Evolutionary conservation across 2,113 vertebrate genomes (phyloP).

Genomic region (Carassius carassius): DNA sequence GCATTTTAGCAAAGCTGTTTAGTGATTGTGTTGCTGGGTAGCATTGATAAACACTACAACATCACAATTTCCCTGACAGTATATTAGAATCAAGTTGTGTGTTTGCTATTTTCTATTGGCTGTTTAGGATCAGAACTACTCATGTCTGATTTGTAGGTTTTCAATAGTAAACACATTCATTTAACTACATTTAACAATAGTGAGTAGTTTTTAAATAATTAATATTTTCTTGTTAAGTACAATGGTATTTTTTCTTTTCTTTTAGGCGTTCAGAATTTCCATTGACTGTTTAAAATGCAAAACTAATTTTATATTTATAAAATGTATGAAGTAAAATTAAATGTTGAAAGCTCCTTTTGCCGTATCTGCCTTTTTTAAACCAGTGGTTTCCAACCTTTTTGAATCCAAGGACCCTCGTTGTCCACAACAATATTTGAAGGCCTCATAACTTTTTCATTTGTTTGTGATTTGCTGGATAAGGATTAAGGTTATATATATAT

Average conservation of each 20-base stretch:
- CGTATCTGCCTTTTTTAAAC: no score
- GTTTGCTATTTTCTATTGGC: not conserved
- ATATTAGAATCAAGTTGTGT: not conserved
- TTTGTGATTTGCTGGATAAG: not conserved
- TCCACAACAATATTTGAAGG: not conserved
- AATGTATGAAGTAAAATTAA: not conserved
- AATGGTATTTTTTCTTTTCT: no score
- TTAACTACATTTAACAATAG: not conserved
- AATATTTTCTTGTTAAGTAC: no score
- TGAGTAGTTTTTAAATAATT: no score
- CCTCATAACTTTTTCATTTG: not conserved
- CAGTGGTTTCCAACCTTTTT: not conserved
- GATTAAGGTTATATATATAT: no score
- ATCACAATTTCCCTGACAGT: not conserved
- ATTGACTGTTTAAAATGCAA: not conserved
- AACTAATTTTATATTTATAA: not conserved
- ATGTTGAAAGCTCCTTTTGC: not conserved
- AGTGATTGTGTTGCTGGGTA: not conserved
- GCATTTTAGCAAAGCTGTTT: constrained; percentile 1
- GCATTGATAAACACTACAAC: not conserved
- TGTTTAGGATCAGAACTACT: not conserved
- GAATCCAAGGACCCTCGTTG: not conserved
- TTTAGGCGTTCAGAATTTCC: not conserved
- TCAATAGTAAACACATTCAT: not conserved
- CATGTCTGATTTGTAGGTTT: not conserved